Evolutionary conservation across 1,140 invertebrate species (phyloP), one percentile per base, ranked within the genome.

Genomic region (Drosophila kanapiae): DNA sequence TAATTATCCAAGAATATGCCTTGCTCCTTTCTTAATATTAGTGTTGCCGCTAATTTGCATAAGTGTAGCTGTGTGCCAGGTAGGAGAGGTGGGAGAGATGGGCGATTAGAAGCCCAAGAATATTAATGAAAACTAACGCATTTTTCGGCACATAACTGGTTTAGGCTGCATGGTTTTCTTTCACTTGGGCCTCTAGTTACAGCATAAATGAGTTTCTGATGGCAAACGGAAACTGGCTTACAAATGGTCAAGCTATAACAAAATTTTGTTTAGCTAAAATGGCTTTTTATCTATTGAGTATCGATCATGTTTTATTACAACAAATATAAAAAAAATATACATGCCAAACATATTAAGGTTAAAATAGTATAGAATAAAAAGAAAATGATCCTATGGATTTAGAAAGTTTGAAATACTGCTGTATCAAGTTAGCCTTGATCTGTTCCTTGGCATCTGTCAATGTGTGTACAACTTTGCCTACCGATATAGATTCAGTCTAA

Each of bases 1-100:
- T 86, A 87, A 76, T 87, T 87, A 71, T 60, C 78, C 42, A 35
- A 58, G 40, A 71, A 62, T 69, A 42, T 72, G 74, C 49, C 53
- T 51, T 48, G 16, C 33, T 51, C 37, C 48, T 60, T 40, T 35
- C 45, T 14, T 35, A 31, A 31, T 27, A 48, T 59, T 59, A 37
- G 45, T 37, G 29, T 16, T 18, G 35, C 38, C 47, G 10, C 53
- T 71, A 37, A 86, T 82, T 86, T 82, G 70, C 82, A 86, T 76
- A 82, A 82, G 62, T 79, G 68, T 78, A 62, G 49, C 31, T 48
- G 64, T 69, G 58, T 43, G 38, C 31, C 68, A 60, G 64, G 58
- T 23, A 18, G 5, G 4, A 10, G 38, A 63, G 69, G 54, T 33
- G 42, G n/a, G 14, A 11, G 51, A 63, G 71, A 54, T 18, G 38